Base-by-base conservation (phyloP, 2,797 vertebrate species). In the Avahi laniger region DNA sequence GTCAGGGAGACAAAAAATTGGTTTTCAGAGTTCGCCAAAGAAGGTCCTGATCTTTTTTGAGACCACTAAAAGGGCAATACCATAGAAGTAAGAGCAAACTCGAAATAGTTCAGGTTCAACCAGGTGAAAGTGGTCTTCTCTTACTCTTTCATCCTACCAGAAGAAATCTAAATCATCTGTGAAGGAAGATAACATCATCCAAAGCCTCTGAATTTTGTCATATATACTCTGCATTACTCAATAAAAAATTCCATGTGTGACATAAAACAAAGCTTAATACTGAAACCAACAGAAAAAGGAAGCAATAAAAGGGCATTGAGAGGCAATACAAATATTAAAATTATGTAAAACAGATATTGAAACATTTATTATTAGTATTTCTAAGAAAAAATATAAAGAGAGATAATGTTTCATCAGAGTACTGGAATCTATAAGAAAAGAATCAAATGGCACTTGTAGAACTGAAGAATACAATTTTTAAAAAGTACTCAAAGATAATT, bases 161-260 rank as follows among this genome's bases (percentile, higher is more conserved):
- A 86, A 86, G 73, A 54, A 94, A 91, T 72, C 43, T 79, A 46
- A 70, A 63, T 91, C 24, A 72, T 94, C 65, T 61, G 11, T 94
- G 46, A 91, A 85, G 46, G 46, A 79, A 79, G 30, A 46, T 46
- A 86, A 73, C 10, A 63, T 75, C 48, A 94, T 72, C 38, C 85
- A 67, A 94, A 82, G 1, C 33, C 78, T 94, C 35, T 82, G 13
- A 3, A 89, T 52, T 67, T 89, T 83, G 12, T 94, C 59, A 67
- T 73, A 54, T 61, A 30, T 54, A 35, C 26, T n/a, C 22, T 24
- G 48, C 24, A 79, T 90, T 17, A 84, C 41, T 50, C 63, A 78
- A 84, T 78, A 41, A 48, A 75, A 70, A 63, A 50, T 61, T 90
- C 22, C 61, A 94, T 50, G 28, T 78, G 59, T n/a, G 70, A 89